Evolutionary conservation across 2,888 invertebrate species (phyloP).

Genomic region (Machimus rusticus): DNA sequence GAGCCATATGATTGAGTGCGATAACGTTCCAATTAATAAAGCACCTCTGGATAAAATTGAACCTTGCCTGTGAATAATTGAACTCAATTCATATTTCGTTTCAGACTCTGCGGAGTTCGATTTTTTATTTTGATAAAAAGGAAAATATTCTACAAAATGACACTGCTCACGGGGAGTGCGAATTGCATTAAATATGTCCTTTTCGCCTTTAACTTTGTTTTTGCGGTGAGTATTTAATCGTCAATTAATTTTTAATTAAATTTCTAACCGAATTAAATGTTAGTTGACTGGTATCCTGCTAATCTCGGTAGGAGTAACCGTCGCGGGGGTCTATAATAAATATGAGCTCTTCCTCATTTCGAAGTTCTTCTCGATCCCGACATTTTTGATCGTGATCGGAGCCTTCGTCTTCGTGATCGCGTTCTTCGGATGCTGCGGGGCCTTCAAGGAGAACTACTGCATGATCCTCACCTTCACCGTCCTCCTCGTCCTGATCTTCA

Average conservation of each 20-base stretch:
- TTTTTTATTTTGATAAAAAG: background rate
- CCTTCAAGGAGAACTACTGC: constrained; percentile 82
- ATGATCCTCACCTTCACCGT: constrained; percentile 78
- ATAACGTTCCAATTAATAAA: background rate
- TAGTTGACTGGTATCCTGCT: constrained; percentile 85
- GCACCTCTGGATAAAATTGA: background rate
- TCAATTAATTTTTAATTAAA: background rate
- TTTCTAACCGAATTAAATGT: constrained; percentile 52
- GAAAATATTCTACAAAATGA: constrained; percentile 55
- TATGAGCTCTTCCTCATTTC: constrained; percentile 74
- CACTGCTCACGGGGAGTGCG: constrained; percentile 64
- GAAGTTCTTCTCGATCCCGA: constrained; percentile 77
- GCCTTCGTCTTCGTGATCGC: constrained; percentile 75
- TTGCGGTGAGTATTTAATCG: constrained; percentile 71
- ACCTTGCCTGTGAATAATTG: background rate
- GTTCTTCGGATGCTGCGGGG: constrained; percentile 89
- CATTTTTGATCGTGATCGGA: constrained; percentile 76
- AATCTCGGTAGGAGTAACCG: constrained; percentile 76
- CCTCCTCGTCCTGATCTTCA: constrained; percentile 73
- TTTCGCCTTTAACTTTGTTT: constrained; percentile 75
- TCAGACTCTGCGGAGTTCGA: background rate
- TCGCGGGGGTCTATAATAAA: constrained; percentile 71
- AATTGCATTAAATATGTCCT: constrained; percentile 75
- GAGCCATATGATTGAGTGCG: background rate
- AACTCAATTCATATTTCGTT: background rate